phyloP scores from a whole-genome alignment of 2,113 vertebrate species.

The Procavia capensis region DNA sequence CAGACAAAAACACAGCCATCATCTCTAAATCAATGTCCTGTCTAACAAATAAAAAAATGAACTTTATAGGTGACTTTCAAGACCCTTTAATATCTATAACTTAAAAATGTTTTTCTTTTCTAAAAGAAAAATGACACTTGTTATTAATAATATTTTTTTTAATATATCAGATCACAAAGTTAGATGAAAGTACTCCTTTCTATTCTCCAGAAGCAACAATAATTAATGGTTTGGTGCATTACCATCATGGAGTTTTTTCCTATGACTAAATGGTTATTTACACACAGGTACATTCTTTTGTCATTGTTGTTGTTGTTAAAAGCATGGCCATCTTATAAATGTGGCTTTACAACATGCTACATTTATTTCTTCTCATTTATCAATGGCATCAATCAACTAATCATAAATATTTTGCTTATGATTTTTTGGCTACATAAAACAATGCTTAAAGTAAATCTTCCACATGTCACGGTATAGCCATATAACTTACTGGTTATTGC shows the following conservation, averaged over 20 bases:
- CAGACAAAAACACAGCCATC: not conserved
- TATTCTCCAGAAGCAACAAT: constrained; percentile 4
- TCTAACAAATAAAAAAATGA: constrained; percentile 29
- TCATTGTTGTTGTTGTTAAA: not conserved
- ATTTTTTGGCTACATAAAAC: constrained; percentile 32
- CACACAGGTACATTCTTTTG: not conserved
- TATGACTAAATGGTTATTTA: not conserved
- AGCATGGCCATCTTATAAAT: not conserved
- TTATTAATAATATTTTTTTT: constrained; percentile 3
- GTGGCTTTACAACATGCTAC: not conserved
- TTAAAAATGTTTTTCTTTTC: not conserved
- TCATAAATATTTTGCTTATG: not conserved
- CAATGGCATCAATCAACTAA: not conserved
- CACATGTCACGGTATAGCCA: not conserved
- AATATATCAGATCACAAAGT: constrained; percentile 21
- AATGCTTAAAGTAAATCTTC: not conserved
- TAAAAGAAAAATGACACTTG: constrained; percentile 17
- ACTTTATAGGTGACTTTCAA: not conserved
- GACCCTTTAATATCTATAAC: not conserved
- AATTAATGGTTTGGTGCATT: not conserved
- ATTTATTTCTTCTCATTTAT: constrained; percentile 39
- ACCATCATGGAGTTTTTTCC: not conserved
- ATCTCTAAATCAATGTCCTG: not conserved
- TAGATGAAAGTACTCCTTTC: not conserved
- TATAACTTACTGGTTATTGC: not conserved